Conservation (phyloP, 2,797 vertebrate species). For the Pipistrellus kuhlii region DNA sequence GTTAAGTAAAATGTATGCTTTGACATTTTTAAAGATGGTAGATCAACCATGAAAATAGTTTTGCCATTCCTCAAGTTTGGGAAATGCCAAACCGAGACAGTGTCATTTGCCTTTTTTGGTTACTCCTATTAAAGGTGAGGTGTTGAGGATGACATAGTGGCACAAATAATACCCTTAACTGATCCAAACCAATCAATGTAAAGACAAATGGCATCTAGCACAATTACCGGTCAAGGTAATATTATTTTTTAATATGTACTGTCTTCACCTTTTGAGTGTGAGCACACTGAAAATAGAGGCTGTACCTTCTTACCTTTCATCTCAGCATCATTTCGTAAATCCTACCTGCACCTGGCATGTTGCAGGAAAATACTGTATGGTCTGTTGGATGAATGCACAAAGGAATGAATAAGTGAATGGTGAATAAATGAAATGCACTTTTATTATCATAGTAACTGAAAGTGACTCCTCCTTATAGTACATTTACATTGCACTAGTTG, state of each 20-base stretch:
- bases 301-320: not conserved
- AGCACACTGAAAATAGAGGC: not conserved
- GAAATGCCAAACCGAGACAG: not conserved
- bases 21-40: not conserved
- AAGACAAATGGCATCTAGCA: not conserved
- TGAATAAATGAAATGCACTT: not conserved
- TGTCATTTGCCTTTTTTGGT: not conserved
- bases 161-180: not conserved
- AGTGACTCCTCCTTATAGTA: not conserved
- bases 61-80: not conserved
- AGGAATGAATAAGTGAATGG: not conserved
- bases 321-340: not conserved
- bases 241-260: not conserved
- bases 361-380: not conserved
- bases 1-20: conserved; percentile 49
- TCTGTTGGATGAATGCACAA: conserved; percentile 1
- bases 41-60: not conserved
- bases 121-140: not conserved
- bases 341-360: not conserved
- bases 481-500: not conserved
- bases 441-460: not conserved
- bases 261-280: not conserved
- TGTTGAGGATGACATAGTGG: not conserved
- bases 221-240: not conserved
- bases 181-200: not conserved